phyloP scores from a whole-genome alignment of 2,888 invertebrate genomes.

The Invenusta paracnida region DNA sequence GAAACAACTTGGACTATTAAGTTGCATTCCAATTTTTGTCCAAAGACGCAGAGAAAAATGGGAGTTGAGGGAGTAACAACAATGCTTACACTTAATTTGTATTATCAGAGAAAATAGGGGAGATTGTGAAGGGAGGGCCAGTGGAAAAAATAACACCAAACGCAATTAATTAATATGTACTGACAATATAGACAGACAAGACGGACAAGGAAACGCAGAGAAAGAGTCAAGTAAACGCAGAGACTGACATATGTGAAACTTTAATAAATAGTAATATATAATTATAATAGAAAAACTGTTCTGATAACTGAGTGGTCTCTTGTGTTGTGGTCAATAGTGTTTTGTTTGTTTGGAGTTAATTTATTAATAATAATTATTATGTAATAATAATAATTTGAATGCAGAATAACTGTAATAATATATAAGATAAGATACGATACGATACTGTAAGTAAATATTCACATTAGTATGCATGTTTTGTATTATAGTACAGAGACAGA shows the following conservation, averaged over 20 bases:
- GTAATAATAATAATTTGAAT: too few relatives aligned
- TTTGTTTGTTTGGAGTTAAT: neutral
- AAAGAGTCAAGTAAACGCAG: neutral
- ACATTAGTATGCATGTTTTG: neutral
- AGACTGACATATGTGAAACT: constrained; percentile 3
- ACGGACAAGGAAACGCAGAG: neutral
- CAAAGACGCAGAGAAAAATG: neutral
- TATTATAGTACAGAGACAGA: neutral
- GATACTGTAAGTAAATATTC: neutral
- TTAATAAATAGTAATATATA: neutral
- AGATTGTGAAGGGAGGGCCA: neutral
- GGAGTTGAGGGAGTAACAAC: neutral
- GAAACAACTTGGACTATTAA: constrained; percentile 15
- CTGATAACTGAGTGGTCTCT: constrained; percentile 29
- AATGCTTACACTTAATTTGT: neutral
- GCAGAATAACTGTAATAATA: too few relatives aligned
- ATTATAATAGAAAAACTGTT: neutral
- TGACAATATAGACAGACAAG: constrained; percentile 19
- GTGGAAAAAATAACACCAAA: neutral
- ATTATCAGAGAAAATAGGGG: neutral
- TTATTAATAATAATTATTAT: too few relatives aligned
- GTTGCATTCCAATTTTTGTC: too few relatives aligned
- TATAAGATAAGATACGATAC: too few relatives aligned
- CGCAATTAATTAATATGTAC: constrained; percentile 16
- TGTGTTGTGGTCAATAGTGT: neutral